Evolutionary conservation across 1,140 invertebrate genomes (phyloP).

Genomic region (Agrypnia vestita): DNA sequence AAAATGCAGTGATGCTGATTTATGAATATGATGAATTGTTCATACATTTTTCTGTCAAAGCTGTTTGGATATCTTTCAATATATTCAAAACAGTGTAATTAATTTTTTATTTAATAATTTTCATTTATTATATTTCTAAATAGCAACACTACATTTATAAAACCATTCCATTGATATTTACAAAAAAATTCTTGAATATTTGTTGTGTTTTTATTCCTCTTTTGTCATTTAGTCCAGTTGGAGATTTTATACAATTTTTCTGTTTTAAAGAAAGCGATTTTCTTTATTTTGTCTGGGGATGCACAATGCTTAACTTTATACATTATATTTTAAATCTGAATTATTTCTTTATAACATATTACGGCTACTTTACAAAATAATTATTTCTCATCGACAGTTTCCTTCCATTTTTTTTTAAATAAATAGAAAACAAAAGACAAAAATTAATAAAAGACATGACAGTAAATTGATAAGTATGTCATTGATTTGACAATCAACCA

Average conservation of each 20-base stretch:
- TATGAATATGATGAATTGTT: neutral
- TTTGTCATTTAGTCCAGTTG: constrained; percentile 54
- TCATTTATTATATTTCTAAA: neutral
- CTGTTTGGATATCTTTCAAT: neutral
- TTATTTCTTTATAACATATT: constrained; percentile 21
- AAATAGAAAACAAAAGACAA: too few species aligned
- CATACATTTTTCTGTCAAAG: neutral
- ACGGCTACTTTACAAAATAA: constrained; percentile 4
- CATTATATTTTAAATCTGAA: constrained; percentile 33
- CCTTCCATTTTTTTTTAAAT: too few species aligned
- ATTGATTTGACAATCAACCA: too few species aligned
- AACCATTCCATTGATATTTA: constrained; percentile 40
- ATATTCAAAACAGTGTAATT: neutral
- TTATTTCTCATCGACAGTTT: neutral
- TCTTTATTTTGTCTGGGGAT: constrained; percentile 55
- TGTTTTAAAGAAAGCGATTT: constrained; percentile 32
- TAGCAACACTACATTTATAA: constrained; percentile 17
- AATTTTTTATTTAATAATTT: neutral
- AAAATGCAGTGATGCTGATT: constrained; percentile 24
- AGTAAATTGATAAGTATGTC: too few species aligned
- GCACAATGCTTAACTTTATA: constrained; percentile 55
- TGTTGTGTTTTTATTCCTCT: constrained; percentile 41
- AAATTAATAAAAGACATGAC: too few species aligned
- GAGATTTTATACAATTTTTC: constrained; percentile 40
- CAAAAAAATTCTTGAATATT: constrained; percentile 25